Evolutionary conservation across 2,797 vertebrate species (phyloP).

Genomic region (Poecilia picta): DNA sequence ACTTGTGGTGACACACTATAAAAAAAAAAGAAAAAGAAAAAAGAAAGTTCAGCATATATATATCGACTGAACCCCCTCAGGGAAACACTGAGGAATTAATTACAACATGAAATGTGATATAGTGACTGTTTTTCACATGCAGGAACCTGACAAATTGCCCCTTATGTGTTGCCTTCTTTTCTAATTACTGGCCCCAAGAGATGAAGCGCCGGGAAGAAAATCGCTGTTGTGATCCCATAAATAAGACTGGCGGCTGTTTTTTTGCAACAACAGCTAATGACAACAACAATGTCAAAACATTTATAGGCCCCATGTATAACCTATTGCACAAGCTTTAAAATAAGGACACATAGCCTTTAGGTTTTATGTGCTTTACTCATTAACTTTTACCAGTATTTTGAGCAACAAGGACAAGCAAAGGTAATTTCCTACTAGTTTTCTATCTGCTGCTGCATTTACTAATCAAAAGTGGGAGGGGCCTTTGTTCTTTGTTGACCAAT

Average conservation of each 20-base stretch:
- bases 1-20: not conserved
- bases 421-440: not conserved
- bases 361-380: not conserved
- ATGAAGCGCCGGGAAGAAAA: constrained; percentile 23
- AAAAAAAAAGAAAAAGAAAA: not conserved
- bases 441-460: not conserved
- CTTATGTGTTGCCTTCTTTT: constrained; percentile 11
- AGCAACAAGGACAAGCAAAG: not conserved
- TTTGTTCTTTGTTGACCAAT: not conserved
- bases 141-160: constrained; percentile 37
- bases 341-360: not conserved
- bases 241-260: constrained; percentile 59
- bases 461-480: not conserved
- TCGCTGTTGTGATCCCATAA: constrained; percentile 36
- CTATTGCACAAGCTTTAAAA: not conserved
- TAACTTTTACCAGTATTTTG: not conserved
- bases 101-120: constrained; percentile 22
- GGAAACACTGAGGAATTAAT: constrained; percentile 12
- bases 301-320: not conserved
- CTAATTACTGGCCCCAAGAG: constrained; percentile 28
- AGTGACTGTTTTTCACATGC: constrained; percentile 19
- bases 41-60: not conserved
- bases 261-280: constrained; percentile 43
- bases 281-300: constrained; percentile 11
- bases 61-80: not conserved